Percentiles rank a stretch among this genome's conserved stretches.
phyloP scores from a whole-genome alignment of 2,113 vertebrate species.

The Capricornis sumatraensis region DNA sequence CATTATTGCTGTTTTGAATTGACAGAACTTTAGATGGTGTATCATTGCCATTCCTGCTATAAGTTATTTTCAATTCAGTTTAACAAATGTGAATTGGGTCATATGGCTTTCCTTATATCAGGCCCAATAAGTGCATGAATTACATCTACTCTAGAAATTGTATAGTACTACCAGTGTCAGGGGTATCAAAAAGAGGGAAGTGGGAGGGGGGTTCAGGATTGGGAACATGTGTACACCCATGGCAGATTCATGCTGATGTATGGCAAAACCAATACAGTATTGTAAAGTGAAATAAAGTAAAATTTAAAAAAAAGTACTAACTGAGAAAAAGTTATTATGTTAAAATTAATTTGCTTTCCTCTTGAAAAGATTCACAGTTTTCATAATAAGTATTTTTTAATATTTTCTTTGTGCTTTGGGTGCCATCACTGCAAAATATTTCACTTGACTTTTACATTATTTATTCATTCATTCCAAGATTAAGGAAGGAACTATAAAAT shows the following conservation, averaged over 20 bases:
- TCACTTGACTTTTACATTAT: conserved; percentile 32
- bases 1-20: neutral
- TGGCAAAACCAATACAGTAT: too few species aligned
- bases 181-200: neutral
- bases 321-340: conserved; percentile 37
- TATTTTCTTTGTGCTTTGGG: neutral
- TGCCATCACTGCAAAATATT: neutral
- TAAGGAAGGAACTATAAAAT: conserved; percentile 37
- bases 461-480: conserved; percentile 44
- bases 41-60: neutral
- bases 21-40: neutral
- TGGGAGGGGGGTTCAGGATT: too few species aligned
- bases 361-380: neutral
- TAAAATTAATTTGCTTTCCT: conserved; percentile 38
- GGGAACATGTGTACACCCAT: too few species aligned
- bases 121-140: conserved; percentile 19
- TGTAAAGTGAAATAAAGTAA: too few species aligned
- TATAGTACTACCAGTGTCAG: conserved; percentile 38
- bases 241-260: too few species aligned
- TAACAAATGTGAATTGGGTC: neutral
- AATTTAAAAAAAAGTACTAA: neutral
- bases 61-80: conserved; percentile 41
- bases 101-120: conserved; percentile 11
- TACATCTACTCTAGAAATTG: conserved; percentile 37
- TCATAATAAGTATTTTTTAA: neutral